These are phyloP conservation scores for Medauroidea extradentata DNA, from an alignment of 1,140 invertebrate species.

Conservation along the genomic window DNA sequence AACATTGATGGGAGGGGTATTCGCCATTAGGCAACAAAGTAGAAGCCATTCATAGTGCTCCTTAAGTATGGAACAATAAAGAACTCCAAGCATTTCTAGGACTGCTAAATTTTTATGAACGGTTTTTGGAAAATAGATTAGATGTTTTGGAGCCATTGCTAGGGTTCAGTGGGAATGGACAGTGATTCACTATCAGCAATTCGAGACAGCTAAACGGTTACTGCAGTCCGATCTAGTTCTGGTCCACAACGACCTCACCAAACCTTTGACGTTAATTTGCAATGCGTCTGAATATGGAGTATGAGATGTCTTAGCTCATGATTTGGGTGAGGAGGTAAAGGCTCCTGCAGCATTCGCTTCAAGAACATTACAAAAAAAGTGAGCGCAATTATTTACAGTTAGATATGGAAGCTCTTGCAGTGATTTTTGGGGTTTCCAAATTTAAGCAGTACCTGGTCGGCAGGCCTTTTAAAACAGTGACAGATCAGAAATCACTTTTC, in stretches of 20 bases:
- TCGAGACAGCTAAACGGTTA: constrained; percentile 24
- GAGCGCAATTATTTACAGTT: no score
- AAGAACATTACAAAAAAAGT: no score
- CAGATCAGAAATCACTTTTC: constrained; percentile 40
- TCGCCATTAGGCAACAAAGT: constrained; percentile 13
- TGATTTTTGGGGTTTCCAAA: no score
- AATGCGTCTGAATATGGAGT: constrained; percentile 36
- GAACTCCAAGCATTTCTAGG: constrained; percentile 2
- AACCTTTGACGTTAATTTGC: constrained; percentile 22
- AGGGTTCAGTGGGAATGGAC: constrained; percentile 32
- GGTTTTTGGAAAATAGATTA: constrained; percentile 24
- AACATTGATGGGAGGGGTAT: constrained; percentile 11
- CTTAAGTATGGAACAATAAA: neutral
- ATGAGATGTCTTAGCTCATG: no score
- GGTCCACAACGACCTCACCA: constrained; percentile 28
- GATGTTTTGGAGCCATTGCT: constrained; percentile 20
- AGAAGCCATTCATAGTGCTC: constrained; percentile 12
- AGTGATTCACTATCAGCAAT: constrained; percentile 25
- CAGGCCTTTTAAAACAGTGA: no score
- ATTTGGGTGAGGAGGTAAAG: no score
- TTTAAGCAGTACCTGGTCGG: no score
- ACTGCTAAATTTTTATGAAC: constrained; percentile 2
- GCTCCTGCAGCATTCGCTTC: no score
- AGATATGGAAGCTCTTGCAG: no score
- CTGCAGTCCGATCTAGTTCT: constrained; percentile 20